Evolutionary conservation across 2,888 invertebrate genomes (phyloP).

Genomic region (Stramonita haemastoma): DNA sequence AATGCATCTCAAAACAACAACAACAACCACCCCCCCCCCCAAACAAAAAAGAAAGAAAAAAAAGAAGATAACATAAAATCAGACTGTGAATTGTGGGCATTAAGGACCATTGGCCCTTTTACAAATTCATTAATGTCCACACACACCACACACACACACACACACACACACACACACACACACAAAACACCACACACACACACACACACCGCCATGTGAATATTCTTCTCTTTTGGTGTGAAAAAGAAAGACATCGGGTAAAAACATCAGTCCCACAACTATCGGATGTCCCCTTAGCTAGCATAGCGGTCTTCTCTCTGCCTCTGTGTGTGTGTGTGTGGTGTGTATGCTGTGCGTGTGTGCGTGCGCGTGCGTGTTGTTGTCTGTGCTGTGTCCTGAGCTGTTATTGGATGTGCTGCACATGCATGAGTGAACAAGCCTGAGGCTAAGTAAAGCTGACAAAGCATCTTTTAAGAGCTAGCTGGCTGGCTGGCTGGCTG

Average conservation of each 20-base stretch:
- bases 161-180: neutral
- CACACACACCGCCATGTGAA: neutral
- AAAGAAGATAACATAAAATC: too few relatives aligned
- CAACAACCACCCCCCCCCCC: too few relatives aligned
- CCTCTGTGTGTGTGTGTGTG: neutral
- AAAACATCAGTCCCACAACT: neutral
- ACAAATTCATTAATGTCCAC: neutral
- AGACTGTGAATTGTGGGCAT: too few relatives aligned
- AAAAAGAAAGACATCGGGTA: neutral
- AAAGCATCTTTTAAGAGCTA: too few relatives aligned
- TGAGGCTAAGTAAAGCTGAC: too few relatives aligned
- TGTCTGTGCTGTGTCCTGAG: neutral
- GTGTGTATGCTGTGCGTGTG: neutral
- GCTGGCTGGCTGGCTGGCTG: too few relatives aligned
- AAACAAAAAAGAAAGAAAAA: too few relatives aligned
- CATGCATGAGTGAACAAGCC: neutral
- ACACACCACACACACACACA: neutral
- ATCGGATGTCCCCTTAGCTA: neutral
- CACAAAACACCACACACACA: slow-evolving; percentile 18
- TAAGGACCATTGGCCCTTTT: too few relatives aligned
- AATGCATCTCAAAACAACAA: too few relatives aligned
- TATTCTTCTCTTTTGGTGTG: neutral
- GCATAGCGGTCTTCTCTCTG: neutral
- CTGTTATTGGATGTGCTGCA: neutral
- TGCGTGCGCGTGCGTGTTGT: neutral